These are phyloP conservation scores for Globodera rostochiensis DNA, from an alignment of 1,140 invertebrate species.

Conservation along the genomic window DNA sequence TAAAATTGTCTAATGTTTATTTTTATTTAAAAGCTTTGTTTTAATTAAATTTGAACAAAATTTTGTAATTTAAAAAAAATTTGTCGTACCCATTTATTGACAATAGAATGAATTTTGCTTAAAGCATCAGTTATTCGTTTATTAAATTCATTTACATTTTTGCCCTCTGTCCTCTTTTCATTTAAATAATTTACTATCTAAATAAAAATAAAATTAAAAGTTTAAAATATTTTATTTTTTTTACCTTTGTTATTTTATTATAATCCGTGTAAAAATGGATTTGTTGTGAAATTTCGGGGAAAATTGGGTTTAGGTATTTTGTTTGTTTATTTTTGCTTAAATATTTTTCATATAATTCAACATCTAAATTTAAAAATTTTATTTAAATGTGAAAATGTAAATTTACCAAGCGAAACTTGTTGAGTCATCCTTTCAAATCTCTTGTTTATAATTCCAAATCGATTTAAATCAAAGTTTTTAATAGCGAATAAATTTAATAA, in stretches of 20 bases:
- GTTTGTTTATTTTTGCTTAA: neutral
- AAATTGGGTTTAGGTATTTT: neutral
- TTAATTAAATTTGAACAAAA: no score
- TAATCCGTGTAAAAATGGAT: neutral
- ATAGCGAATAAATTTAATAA: neutral
- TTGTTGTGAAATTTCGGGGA: neutral
- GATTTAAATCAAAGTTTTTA: neutral
- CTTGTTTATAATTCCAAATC: neutral
- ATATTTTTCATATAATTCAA: no score
- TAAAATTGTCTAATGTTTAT: no score
- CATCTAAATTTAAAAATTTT: no score
- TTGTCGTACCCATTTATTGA: neutral
- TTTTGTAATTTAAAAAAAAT: neutral
- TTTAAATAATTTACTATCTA: neutral
- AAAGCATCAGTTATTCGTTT: neutral
- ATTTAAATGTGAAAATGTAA: neutral
- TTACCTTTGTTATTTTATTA: neutral
- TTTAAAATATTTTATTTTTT: neutral
- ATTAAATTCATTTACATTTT: neutral
- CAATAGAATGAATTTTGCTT: neutral
- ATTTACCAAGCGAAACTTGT: neutral
- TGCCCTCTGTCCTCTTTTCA: neutral
- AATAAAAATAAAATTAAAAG: neutral
- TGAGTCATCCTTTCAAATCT: neutral
- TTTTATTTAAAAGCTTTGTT: no score